Evolutionary conservation across 2,888 invertebrate species (phyloP).

Genomic region (Tineola bisselliella): DNA sequence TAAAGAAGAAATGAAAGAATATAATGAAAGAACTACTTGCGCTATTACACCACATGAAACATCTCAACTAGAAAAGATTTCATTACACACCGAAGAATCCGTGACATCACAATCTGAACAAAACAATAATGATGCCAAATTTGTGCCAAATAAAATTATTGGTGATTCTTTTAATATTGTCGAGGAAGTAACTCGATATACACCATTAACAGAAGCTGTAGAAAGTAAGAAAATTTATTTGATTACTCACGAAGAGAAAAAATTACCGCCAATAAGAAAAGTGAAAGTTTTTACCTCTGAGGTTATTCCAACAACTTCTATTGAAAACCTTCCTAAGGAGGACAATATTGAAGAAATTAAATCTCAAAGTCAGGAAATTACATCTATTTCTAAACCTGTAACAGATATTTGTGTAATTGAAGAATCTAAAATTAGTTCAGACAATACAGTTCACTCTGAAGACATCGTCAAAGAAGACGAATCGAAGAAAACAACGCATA

Average conservation of each 20-base stretch:
- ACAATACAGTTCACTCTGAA: background rate
- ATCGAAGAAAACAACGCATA: background rate
- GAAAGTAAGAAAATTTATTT: constrained; percentile 68
- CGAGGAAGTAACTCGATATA: constrained; percentile 39
- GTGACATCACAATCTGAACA: constrained; percentile 31
- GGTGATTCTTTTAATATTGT: constrained; percentile 38
- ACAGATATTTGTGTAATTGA: too few species aligned
- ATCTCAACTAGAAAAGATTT: background rate
- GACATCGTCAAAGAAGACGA: background rate
- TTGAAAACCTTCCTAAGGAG: background rate
- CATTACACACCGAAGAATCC: background rate
- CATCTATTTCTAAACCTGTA: background rate
- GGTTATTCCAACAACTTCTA: constrained; percentile 25
- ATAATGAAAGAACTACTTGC: background rate
- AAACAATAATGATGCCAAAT: constrained; percentile 50
- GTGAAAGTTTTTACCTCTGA: constrained; percentile 64
- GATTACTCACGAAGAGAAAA: constrained; percentile 78
- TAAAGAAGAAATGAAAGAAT: background rate
- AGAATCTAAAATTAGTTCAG: background rate
- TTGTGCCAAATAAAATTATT: constrained; percentile 30
- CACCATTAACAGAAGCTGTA: constrained; percentile 33
- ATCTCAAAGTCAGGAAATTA: background rate
- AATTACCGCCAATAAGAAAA: constrained; percentile 70
- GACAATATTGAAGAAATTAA: background rate
- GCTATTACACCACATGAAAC: background rate